A percentile compares a stretch with the other conserved stretches of the same genome.
Evolutionary conservation across 2,888 invertebrate genomes (phyloP).

Genomic region (Lasioglossum lativentre): DNA sequence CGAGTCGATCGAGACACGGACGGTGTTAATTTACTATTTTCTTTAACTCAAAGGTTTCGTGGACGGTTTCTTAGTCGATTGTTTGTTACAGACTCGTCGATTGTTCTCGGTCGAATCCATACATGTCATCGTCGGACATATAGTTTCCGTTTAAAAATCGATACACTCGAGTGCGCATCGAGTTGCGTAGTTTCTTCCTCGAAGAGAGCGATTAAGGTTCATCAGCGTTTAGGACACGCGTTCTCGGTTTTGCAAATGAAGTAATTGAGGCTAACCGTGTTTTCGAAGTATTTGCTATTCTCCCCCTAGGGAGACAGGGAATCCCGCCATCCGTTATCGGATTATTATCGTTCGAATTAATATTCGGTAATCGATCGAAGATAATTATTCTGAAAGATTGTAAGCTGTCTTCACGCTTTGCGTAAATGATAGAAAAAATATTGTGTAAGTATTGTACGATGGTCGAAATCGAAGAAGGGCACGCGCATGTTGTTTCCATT

Average conservation of each 20-base stretch:
- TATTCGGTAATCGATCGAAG: conserved; percentile 9
- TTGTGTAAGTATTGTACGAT: background rate
- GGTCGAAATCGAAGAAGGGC: background rate
- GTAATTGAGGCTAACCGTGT: background rate
- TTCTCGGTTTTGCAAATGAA: background rate
- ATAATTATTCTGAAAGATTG: background rate
- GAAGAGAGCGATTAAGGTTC: background rate
- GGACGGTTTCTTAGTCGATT: background rate
- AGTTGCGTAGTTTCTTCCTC: background rate
- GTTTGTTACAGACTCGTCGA: background rate
- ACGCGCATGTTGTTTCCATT: background rate
- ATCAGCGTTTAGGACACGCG: background rate
- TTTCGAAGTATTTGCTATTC: background rate
- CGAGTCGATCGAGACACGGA: background rate
- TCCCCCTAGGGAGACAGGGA: too few species aligned
- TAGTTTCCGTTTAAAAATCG: background rate
- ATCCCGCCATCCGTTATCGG: conserved; percentile 14
- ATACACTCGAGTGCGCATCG: background rate
- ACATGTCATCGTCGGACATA: background rate
- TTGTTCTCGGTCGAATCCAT: background rate
- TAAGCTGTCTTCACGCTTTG: background rate
- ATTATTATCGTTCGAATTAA: conserved; percentile 17
- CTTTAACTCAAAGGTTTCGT: background rate
- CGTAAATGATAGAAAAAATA: background rate
- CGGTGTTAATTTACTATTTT: background rate